Conservation (phyloP, 2,888 invertebrate genomes). For the Tachina lurida region DNA sequence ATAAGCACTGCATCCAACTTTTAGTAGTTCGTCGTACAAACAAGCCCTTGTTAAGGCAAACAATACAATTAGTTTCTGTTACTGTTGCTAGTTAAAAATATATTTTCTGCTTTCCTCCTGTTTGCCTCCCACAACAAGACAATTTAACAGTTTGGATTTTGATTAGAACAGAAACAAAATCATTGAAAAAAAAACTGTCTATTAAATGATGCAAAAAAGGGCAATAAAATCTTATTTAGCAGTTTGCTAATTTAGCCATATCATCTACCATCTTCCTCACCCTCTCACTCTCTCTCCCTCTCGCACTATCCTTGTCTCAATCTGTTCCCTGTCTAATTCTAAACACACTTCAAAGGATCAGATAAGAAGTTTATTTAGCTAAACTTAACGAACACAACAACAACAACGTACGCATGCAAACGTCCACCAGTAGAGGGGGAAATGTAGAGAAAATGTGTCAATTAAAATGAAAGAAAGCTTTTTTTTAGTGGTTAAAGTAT, state of each 20-base stretch:
- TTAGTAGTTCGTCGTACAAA: constrained; percentile 22
- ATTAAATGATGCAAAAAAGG: constrained; percentile 70
- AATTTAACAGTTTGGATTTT: constrained; percentile 34
- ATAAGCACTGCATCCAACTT: constrained; percentile 25
- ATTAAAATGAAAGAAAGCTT: constrained; percentile 58
- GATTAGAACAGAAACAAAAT: constrained; percentile 35
- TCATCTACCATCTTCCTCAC: not conserved
- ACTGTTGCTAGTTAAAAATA: constrained; percentile 33
- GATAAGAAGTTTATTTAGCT: constrained; percentile 62
- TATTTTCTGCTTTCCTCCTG: constrained; percentile 8
- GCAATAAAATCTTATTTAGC: constrained; percentile 67
- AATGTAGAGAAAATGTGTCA: constrained; percentile 60
- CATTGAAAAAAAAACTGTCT: constrained; percentile 44
- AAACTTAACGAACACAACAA: constrained; percentile 12
- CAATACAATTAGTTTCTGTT: constrained; percentile 66
- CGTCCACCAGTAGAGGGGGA: not conserved
- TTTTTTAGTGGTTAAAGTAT: constrained; percentile 19
- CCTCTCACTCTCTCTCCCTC: not conserved
- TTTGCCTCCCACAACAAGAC: constrained; percentile 1
- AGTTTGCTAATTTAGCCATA: constrained; percentile 69
- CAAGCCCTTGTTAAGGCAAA: constrained; percentile 47
- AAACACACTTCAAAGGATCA: constrained; percentile 52
- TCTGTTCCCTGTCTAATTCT: constrained; percentile 23
- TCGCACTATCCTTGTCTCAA: no score
- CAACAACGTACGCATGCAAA: not conserved